Evolutionary conservation across 2,797 vertebrate species (phyloP), one percentile per base, ranked within the genome.

Genomic region (Scomberomorus guttatus): DNA sequence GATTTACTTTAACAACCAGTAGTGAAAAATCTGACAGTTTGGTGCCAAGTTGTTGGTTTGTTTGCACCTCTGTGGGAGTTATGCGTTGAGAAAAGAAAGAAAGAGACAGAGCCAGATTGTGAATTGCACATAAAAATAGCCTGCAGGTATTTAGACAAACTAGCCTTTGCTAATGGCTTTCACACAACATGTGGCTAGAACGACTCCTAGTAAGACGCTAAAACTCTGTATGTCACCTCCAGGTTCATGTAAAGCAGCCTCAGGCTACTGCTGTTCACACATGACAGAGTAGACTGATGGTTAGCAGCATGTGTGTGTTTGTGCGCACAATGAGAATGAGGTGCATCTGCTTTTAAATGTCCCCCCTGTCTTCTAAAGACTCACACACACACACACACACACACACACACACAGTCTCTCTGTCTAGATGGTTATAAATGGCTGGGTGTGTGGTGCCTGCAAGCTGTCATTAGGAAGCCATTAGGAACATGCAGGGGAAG

Each of bases 401-500:
- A 34, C 67, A 62, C 65, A 77, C 67, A 80, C 76, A 68, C 75
- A 3, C 74, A 78, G 76, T 73, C 72, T 79, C 74, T 75, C 82
- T 90, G 87, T 91, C 88, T 83, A 64, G 85, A 85, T 92, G 79
- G 87, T 90, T 93, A 92, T 92, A 93, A 92, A 94, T 93, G 91
- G 84, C 76, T 52, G 89, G 84, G 89, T 92, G 85, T 93, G 88
- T 86, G 84, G 72, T 92, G 93, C 93, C 93, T 94, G 90, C 87
- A 90, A 94, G 93, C 88, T 93, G 92, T 93, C 91, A 93, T 95
- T 95, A 94, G 92, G 87, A 94, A 92, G 79, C 91, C 93, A 94
- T 94, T 94, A 94, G 91, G 77, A 92, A 84, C 90, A 81, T 87
- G 89, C 84, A 82, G 89, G 84, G 86, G 88, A 84, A 87, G 84